phyloP scores from a whole-genome alignment of 2,797 vertebrate species.

The Anguilla megastoma region DNA sequence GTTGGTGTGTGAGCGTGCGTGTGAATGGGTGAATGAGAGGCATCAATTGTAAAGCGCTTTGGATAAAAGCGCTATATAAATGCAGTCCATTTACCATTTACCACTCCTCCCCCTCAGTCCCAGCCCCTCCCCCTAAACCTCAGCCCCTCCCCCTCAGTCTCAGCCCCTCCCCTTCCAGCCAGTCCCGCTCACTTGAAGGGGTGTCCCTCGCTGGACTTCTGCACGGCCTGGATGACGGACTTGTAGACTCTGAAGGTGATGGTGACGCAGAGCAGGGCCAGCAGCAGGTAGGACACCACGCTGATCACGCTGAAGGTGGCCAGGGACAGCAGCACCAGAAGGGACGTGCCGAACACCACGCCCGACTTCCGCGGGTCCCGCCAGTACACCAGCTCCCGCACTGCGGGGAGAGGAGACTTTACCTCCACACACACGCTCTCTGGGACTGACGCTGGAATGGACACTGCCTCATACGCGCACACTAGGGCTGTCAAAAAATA shows the following conservation, averaged over 20 bases:
- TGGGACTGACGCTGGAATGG: no score
- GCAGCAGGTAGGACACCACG: constrained; percentile 79
- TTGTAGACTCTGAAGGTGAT: constrained; percentile 88
- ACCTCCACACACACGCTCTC: neutral
- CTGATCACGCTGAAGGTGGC: constrained; percentile 86
- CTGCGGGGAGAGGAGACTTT: constrained; percentile 51
- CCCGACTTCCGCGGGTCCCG: constrained; percentile 85
- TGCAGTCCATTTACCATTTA: no score
- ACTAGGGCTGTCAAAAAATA: no score
- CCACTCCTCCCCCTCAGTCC: neutral
- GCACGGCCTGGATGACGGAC: constrained; percentile 83
- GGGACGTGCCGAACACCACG: constrained; percentile 80
- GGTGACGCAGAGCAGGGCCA: constrained; percentile 81
- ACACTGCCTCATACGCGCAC: neutral
- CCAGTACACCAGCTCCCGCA: constrained; percentile 86
- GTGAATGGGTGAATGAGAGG: no score
- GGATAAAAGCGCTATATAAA: no score
- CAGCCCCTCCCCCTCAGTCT: neutral
- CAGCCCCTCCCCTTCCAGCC: neutral
- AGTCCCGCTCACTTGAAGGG: constrained; percentile 77
- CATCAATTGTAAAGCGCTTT: no score
- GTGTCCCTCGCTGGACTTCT: constrained; percentile 82
- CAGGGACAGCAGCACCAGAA: constrained; percentile 83
- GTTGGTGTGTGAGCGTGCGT: no score
- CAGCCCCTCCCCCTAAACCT: neutral